Evolutionary conservation across 2,797 vertebrate species (phyloP), one percentile per base, ranked within the genome.

Genomic region (Falco cherrug): DNA sequence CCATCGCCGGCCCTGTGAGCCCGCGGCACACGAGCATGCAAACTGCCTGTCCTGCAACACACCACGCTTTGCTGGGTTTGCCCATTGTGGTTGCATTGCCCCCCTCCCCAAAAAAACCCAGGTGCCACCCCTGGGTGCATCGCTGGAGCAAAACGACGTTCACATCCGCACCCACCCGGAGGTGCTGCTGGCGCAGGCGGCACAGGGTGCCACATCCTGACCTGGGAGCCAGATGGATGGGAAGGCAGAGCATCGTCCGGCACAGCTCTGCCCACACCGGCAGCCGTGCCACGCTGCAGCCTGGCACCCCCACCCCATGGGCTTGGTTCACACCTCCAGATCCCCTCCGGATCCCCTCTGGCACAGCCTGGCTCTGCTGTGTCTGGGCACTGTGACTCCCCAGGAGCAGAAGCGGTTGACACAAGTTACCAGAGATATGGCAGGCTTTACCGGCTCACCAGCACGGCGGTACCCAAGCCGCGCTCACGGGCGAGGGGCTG

Each of bases 21-120:
- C 59, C 35, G 2, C 6, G 4, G 59, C 41, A 24, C 39, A 5
- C 11, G 3, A 6, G 13, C 2, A 6, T 5, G 2, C 57, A 5
- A 15, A 8, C 68, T 18, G 5, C 25, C 31, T 9, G 5, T 10
- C 51, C 50, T 2, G 60, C 60, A 4, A 6, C 51, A 9, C 20
- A 3, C 18, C 2, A 13, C 15, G 11, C 54, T 25, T 47, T 1
- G 25, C 25, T 2, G 26, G n/a, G 16, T 71, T 50, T 28, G 57
- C n/a, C 64, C 35, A 13, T 15, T 5, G 15, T 2, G 61, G 53
- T 28, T 39, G 41, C 22, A 4, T 5, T 1, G 7, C 18, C 29
- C 24, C 29, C 19, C 39, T 8, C 5, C 10, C 21, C 14, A 4
- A 4, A 21, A 24, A n/a, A 39, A 33, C 61, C 50, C 56, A 7